Evolutionary conservation across 2,797 vertebrate genomes (phyloP).

Genomic region (Glyptemys insculpta): DNA sequence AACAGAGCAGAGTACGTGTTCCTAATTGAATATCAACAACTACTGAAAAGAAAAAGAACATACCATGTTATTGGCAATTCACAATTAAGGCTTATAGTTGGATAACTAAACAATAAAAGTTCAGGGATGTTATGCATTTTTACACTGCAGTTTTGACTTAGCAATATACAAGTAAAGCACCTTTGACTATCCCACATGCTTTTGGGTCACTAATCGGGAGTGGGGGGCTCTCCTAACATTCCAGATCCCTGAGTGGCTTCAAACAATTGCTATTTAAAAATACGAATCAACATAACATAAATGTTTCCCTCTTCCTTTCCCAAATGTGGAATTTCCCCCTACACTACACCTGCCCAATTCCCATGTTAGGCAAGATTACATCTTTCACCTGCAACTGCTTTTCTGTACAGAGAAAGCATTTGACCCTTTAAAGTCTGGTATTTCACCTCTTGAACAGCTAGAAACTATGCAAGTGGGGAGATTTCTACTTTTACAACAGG

Average conservation of each 20-base stretch:
- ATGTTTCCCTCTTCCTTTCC: not conserved
- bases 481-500: not conserved
- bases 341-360: not conserved
- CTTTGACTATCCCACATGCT: not conserved
- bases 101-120: conserved; percentile 47
- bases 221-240: not conserved
- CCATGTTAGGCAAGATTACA: not conserved
- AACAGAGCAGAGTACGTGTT: not conserved
- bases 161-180: conserved; percentile 38
- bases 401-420: not conserved
- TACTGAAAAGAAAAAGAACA: not conserved
- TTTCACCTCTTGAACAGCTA: not conserved
- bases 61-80: not conserved
- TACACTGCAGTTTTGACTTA: conserved; percentile 35
- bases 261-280: conserved; percentile 7
- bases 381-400: not conserved
- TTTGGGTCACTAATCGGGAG: not conserved
- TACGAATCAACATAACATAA: not conserved
- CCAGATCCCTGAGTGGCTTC: not conserved
- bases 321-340: not conserved
- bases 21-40: conserved; percentile 29
- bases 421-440: not conserved
- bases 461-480: not conserved
- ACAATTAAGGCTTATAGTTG: conserved; percentile 1
- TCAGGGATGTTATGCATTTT: not conserved